Evolutionary conservation across 2,797 vertebrate species (phyloP).

Genomic region (Poecilia gillii): DNA sequence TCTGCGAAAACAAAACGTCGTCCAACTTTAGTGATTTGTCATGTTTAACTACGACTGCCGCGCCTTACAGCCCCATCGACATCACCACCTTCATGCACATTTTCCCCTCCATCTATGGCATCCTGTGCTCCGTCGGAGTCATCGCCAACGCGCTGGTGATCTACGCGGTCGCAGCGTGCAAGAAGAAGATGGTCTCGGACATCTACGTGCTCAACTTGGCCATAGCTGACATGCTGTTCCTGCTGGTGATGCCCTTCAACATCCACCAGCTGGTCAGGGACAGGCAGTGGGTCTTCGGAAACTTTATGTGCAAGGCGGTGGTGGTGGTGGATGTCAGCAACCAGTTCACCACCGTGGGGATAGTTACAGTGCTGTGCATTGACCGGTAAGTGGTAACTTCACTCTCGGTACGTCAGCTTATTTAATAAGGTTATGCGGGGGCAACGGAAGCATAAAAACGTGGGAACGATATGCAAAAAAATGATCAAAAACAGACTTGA

Average conservation of each 20-base stretch:
- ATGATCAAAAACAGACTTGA: background rate
- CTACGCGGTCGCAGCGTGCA: constrained; percentile 82
- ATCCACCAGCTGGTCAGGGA: constrained; percentile 86
- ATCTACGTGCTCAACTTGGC: constrained; percentile 86
- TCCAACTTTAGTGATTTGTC: constrained; percentile 56
- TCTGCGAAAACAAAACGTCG: constrained; percentile 62
- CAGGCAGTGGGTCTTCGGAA: constrained; percentile 86
- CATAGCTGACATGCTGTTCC: constrained; percentile 84
- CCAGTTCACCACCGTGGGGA: constrained; percentile 87
- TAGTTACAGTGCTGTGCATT: constrained; percentile 84
- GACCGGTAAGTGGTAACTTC: constrained; percentile 75
- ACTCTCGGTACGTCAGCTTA: background rate
- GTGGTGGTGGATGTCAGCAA: constrained; percentile 87
- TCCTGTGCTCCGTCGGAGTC: constrained; percentile 82
- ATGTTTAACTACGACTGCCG: constrained; percentile 47
- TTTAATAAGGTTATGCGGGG: background rate
- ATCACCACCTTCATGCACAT: constrained; percentile 84
- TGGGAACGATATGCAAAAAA: background rate
- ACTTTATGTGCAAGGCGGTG: constrained; percentile 86
- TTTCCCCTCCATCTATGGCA: constrained; percentile 82
- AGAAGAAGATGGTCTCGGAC: constrained; percentile 86
- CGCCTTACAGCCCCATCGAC: constrained; percentile 67
- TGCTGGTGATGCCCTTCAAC: constrained; percentile 87
- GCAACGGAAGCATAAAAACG: background rate
- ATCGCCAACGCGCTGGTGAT: constrained; percentile 84